phyloP scores from a whole-genome alignment of 1,140 invertebrate genomes.

The Apocrypta bakeri region DNA sequence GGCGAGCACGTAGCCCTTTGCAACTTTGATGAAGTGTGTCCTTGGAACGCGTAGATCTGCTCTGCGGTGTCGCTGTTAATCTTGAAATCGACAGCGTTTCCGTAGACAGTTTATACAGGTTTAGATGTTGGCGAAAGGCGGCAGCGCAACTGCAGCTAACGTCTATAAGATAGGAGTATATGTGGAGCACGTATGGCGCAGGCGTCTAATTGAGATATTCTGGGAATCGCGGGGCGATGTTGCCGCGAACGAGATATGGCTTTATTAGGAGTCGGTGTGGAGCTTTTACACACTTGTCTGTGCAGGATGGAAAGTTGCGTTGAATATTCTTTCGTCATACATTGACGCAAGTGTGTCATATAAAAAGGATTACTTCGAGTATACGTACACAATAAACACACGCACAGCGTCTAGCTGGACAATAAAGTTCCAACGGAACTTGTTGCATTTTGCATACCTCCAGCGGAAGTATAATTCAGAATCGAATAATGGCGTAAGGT shows the following conservation, averaged over 20 bases:
- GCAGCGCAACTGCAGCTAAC: no score
- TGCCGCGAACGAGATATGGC: neutral
- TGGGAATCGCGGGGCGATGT: neutral
- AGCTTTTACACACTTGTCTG: no score
- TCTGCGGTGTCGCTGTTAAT: neutral
- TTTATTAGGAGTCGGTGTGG: neutral
- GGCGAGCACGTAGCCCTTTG: neutral
- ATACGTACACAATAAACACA: no score
- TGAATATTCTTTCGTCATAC: neutral
- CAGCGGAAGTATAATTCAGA: no score
- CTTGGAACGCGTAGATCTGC: neutral
- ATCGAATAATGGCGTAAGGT: no score
- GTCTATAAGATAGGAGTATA: neutral
- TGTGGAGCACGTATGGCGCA: neutral
- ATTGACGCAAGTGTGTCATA: neutral
- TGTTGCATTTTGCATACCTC: no score
- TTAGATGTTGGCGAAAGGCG: neutral
- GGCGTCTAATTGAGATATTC: conserved; percentile 1
- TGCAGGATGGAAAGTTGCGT: neutral
- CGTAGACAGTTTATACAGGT: neutral
- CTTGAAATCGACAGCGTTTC: neutral
- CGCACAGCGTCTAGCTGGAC: no score
- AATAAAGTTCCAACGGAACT: neutral
- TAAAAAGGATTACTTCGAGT: no score
- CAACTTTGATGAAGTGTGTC: neutral